Conservation (phyloP, 2,888 invertebrate species). For the Dryobotodes eremita region DNA sequence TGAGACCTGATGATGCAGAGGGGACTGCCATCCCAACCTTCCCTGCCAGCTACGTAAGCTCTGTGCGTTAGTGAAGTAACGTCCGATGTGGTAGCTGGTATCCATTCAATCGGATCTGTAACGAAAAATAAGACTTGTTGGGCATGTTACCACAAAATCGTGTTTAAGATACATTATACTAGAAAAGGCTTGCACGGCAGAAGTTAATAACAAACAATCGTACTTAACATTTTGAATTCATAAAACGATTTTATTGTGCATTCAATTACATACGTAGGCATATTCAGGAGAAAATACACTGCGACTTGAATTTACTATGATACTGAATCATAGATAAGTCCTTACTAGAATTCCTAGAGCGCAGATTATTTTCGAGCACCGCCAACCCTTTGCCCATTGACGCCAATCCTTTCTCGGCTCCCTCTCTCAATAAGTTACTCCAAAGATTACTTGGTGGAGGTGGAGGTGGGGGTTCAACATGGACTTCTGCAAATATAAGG, state of each 20-base stretch:
- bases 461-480: conserved; percentile 23
- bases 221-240: not conserved
- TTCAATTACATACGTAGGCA: not conserved
- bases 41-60: conserved; percentile 84
- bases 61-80: conserved; percentile 75
- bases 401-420: conserved; percentile 46
- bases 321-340: conserved; percentile 26
- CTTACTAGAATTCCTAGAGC: conserved; percentile 47
- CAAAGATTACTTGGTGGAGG: conserved; percentile 40
- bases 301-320: conserved; percentile 12
- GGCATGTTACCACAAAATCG: not conserved
- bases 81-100: conserved; percentile 75
- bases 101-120: conserved; percentile 81
- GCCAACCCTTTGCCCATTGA: conserved; percentile 51
- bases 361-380: conserved; percentile 49
- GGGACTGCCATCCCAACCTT: conserved; percentile 87
- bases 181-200: not conserved
- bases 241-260: not conserved
- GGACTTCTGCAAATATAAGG: conserved; percentile 56
- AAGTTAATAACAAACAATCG: not conserved
- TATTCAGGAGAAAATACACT: not conserved
- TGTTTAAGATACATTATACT: not conserved
- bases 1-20: conserved; percentile 86
- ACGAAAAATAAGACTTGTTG: conserved; percentile 11
- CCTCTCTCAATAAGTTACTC: conserved; percentile 38